Evolutionary conservation across 2,888 invertebrate genomes (phyloP).

Genomic region (Taphrorychus bicolor): DNA sequence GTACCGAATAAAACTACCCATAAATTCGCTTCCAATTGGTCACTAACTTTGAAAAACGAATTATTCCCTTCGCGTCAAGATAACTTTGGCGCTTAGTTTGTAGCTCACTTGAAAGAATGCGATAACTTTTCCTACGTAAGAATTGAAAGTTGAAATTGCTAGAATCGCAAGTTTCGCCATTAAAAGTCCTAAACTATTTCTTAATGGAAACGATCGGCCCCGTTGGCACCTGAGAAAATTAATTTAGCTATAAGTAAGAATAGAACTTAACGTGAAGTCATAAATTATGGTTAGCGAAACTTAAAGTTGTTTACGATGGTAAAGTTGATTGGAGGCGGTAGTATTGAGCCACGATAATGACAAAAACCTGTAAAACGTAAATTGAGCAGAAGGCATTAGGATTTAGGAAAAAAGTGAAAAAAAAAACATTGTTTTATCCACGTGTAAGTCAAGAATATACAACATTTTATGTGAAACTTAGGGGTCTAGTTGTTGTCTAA

Average conservation of each 20-base stretch:
- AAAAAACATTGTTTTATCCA: too few relatives aligned
- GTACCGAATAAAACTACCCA: not conserved
- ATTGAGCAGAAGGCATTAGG: too few relatives aligned
- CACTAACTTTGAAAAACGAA: not conserved
- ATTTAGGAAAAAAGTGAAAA: too few relatives aligned
- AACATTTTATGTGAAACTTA: too few relatives aligned
- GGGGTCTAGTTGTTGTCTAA: too few relatives aligned
- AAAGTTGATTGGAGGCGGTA: too few relatives aligned
- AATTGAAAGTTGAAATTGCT: not conserved
- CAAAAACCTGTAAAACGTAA: too few relatives aligned
- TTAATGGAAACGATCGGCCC: not conserved
- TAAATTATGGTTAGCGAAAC: not conserved
- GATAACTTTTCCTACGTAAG: not conserved
- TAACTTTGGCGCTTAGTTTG: not conserved
- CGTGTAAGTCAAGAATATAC: too few relatives aligned
- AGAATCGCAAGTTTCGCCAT: not conserved
- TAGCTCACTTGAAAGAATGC: not conserved
- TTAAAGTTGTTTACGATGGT: not conserved
- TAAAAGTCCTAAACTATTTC: slow-evolving; percentile 4
- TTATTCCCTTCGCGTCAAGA: not conserved
- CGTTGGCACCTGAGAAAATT: not conserved
- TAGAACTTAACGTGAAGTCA: not conserved
- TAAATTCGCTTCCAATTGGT: not conserved
- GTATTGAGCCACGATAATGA: too few relatives aligned
- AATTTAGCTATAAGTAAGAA: not conserved